These are phyloP conservation scores for Hyla sarda DNA, from an alignment of 2,113 vertebrate genomes.

Conservation along the genomic window DNA sequence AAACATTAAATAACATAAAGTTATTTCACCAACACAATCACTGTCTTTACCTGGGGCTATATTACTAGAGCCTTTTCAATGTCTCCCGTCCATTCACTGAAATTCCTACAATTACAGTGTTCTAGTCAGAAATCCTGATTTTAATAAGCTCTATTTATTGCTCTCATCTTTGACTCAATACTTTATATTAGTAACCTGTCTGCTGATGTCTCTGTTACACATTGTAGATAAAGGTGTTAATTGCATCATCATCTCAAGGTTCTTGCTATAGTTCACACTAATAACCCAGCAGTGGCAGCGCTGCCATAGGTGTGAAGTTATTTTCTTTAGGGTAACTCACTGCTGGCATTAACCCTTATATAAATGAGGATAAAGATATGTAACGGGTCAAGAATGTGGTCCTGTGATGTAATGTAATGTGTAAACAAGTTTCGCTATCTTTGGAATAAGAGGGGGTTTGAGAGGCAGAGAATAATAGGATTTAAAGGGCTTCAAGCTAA, in stretches of 20 bases:
- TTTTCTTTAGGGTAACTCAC: neutral
- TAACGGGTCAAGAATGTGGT: slow-evolving; percentile 57
- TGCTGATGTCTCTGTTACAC: slow-evolving; percentile 16
- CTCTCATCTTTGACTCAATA: neutral
- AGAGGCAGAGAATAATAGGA: slow-evolving; percentile 38
- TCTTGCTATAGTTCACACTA: slow-evolving; percentile 47
- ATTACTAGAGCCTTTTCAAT: neutral
- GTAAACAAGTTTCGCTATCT: slow-evolving; percentile 65
- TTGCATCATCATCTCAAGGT: slow-evolving; percentile 44
- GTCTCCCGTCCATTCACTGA: neutral
- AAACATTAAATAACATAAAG: neutral
- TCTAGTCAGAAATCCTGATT: neutral
- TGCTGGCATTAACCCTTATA: slow-evolving; percentile 37
- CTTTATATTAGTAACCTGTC: slow-evolving; percentile 13
- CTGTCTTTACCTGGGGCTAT: neutral
- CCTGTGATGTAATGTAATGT: slow-evolving; percentile 60
- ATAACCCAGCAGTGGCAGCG: neutral
- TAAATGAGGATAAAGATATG: neutral
- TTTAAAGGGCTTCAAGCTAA: slow-evolving; percentile 37
- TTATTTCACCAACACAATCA: neutral
- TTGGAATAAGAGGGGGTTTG: slow-evolving; percentile 45
- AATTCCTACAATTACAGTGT: neutral
- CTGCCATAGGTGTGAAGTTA: slow-evolving; percentile 37
- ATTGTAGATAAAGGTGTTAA: slow-evolving; percentile 40
- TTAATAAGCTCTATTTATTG: neutral